Percentiles rank a stretch among this genome's conserved stretches.
phyloP scores from a whole-genome alignment of 2,113 vertebrate species.

The Regulus satrapa region DNA sequence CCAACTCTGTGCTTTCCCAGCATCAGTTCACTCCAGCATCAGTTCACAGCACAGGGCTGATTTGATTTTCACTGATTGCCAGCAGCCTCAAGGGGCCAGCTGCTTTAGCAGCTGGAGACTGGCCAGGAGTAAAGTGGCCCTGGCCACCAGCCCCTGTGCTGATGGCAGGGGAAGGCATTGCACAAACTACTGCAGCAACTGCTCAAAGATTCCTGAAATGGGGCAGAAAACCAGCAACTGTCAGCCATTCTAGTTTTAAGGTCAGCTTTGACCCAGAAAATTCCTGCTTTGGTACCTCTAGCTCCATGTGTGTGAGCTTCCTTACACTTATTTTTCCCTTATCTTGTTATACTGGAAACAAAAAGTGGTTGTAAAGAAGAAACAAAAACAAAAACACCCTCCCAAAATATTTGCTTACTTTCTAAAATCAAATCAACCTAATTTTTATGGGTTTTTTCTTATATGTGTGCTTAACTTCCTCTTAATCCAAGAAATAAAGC shows the following conservation, averaged over 20 bases:
- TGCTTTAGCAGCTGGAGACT: conserved; percentile 1
- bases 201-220: neutral
- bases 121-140: conserved; percentile 28
- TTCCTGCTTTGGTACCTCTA: neutral
- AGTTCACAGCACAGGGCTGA: neutral
- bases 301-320: neutral
- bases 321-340: neutral
- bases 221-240: neutral
- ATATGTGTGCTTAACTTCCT: neutral
- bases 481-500: neutral
- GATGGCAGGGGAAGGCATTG: neutral
- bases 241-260: neutral
- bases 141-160: neutral
- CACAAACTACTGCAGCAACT: neutral
- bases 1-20: neutral
- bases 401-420: neutral
- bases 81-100: neutral
- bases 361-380: neutral
- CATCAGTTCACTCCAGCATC: neutral
- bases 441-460: neutral
- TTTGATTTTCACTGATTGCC: conserved; percentile 36
- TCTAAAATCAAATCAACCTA: neutral
- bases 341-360: neutral
- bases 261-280: neutral
- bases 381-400: neutral